Conservation (phyloP, 2,797 vertebrate genomes). For the Loris lydekkerianus region DNA sequence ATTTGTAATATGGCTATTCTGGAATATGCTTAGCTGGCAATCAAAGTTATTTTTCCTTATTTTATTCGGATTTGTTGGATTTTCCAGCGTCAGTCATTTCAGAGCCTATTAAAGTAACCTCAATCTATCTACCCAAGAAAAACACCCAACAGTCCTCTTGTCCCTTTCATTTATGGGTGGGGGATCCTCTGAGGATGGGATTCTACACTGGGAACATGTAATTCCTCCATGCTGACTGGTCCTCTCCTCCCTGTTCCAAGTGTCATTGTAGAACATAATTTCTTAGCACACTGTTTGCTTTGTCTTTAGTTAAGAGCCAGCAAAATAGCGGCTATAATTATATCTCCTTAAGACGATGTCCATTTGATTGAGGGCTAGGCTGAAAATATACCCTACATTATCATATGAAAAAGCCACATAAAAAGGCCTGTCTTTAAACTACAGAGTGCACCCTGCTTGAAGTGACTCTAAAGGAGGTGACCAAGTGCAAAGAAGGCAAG, state of each 20-base stretch:
- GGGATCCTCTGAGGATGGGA: conserved; percentile 61
- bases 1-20: not conserved
- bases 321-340: conserved; percentile 87
- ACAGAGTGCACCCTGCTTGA: conserved; percentile 81
- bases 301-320: conserved; percentile 85
- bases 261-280: conserved; percentile 83
- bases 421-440: conserved; percentile 79
- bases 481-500: conserved; percentile 71
- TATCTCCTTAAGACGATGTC: conserved; percentile 86
- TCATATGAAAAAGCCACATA: conserved; percentile 87
- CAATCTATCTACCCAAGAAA: not conserved
- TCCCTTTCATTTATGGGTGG: not conserved
- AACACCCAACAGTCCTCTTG: not conserved
- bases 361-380: conserved; percentile 85
- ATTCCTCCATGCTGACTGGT: conserved; percentile 67
- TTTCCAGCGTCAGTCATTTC: conserved; percentile 28
- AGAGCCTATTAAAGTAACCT: not conserved
- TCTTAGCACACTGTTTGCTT: conserved; percentile 87
- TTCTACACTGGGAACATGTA: not conserved
- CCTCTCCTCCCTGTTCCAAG: conserved; percentile 68
- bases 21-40: not conserved
- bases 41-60: conserved; percentile 9
- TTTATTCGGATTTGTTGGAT: conserved; percentile 47
- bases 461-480: conserved; percentile 84
- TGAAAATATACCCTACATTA: conserved; percentile 87